These are phyloP conservation scores for Australoheros scitulus DNA, from an alignment of 2,113 vertebrate species.

Conservation along the genomic window DNA sequence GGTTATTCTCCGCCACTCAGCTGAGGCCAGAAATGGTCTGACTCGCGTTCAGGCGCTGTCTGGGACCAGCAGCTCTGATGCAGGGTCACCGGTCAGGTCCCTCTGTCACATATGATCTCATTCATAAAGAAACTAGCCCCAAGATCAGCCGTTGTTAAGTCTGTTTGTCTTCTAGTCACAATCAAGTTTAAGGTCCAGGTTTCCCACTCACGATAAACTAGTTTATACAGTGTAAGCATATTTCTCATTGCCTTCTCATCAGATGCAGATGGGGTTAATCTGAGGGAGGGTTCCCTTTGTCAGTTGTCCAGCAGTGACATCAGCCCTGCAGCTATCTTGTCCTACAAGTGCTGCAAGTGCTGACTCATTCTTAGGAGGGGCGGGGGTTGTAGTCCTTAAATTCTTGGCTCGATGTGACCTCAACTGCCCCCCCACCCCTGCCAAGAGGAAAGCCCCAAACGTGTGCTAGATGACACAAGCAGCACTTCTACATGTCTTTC, in stretches of 20 bases:
- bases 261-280: conserved; percentile 35
- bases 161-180: not conserved
- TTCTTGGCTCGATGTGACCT: conserved; percentile 44
- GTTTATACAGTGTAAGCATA: conserved; percentile 22
- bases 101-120: conserved; percentile 25
- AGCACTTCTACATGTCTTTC: not conserved
- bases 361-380: conserved; percentile 1
- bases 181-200: not conserved
- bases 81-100: conserved; percentile 10
- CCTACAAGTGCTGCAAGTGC: conserved; percentile 47
- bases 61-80: conserved; percentile 8
- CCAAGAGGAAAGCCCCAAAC: conserved; percentile 40
- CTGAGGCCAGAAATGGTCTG: conserved; percentile 49
- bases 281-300: conserved; percentile 68
- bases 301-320: conserved; percentile 66
- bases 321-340: conserved; percentile 58
- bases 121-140: conserved; percentile 18
- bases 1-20: conserved; percentile 48
- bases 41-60: conserved; percentile 5
- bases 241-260: conserved; percentile 30
- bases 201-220: conserved; percentile 22
- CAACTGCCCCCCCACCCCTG: not conserved
- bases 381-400: conserved; percentile 24
- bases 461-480: conserved; percentile 1
- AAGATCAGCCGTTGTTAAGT: not conserved